Percentiles rank a stretch among this genome's conserved stretches.
Evolutionary conservation across 2,888 invertebrate genomes (phyloP).

Genomic region (Palloptera scutellata): DNA sequence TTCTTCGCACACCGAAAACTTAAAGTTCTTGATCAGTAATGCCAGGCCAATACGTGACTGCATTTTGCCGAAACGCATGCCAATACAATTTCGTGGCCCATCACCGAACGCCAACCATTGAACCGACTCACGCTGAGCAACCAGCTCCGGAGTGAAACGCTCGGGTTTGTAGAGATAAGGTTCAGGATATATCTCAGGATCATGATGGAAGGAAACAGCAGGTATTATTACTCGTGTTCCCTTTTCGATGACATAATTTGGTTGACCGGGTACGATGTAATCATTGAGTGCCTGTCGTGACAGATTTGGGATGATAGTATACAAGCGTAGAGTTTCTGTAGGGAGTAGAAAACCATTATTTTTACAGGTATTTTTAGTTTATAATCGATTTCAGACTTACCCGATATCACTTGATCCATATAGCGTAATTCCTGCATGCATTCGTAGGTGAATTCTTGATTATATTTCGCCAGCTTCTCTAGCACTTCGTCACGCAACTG

Average conservation of each 20-base stretch:
- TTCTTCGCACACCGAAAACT: constrained; percentile 45
- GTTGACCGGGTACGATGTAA: constrained; percentile 66
- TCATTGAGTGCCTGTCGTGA: constrained; percentile 66
- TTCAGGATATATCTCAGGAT: constrained; percentile 66
- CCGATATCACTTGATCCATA: constrained; percentile 52
- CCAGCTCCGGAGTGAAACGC: constrained; percentile 68
- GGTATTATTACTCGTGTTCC: constrained; percentile 49
- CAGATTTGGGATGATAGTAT: constrained; percentile 67
- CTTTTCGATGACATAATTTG: constrained; percentile 65
- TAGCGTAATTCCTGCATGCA: constrained; percentile 52
- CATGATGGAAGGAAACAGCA: constrained; percentile 67
- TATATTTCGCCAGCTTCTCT: constrained; percentile 39
- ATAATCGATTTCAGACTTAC: constrained; percentile 41
- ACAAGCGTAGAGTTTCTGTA: constrained; percentile 65
- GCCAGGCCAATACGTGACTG: constrained; percentile 52
- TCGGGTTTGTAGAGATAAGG: constrained; percentile 38
- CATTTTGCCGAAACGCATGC: constrained; percentile 58
- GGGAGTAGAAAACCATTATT: too few species aligned
- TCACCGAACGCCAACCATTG: constrained; percentile 59
- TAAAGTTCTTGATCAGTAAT: constrained; percentile 50
- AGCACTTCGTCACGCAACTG: constrained; percentile 63
- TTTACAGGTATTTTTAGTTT: too few species aligned
- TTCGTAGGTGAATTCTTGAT: constrained; percentile 53
- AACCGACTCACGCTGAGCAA: constrained; percentile 64
- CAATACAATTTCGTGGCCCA: constrained; percentile 58